Conservation (phyloP, 2,113 vertebrate species). For the Aegypius monachus region DNA sequence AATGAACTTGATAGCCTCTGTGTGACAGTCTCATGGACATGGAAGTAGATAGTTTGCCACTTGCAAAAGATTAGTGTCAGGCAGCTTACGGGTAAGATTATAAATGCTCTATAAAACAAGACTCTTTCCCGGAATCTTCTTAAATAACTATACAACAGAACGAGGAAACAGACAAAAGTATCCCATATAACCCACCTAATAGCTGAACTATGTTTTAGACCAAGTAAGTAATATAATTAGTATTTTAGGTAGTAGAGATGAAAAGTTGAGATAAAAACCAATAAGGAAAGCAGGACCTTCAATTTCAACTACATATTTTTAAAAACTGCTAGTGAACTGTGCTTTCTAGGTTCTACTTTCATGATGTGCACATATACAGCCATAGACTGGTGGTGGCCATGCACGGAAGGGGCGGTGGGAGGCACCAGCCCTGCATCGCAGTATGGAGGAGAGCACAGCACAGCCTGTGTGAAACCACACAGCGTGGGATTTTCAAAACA, state of each 20-base stretch:
- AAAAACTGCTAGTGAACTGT: background rate
- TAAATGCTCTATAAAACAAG: background rate
- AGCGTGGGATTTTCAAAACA: slow-evolving; percentile 48
- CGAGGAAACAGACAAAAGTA: background rate
- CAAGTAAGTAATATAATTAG: background rate
- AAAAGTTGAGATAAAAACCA: background rate
- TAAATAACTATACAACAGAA: background rate
- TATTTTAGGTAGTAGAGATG: background rate
- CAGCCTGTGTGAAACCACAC: slow-evolving; percentile 2
- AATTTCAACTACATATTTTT: background rate
- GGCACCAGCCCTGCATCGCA: background rate
- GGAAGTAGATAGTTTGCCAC: background rate
- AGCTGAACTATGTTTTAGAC: background rate
- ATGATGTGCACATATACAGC: background rate
- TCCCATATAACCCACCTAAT: background rate
- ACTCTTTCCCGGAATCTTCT: background rate
- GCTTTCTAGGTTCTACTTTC: background rate
- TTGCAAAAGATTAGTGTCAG: background rate
- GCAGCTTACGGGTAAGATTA: background rate
- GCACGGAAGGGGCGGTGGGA: background rate
- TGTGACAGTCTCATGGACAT: background rate
- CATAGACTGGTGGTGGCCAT: background rate
- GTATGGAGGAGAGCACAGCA: background rate
- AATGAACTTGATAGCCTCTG: background rate
- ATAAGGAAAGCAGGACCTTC: background rate